Base-by-base conservation (phyloP, 2,797 vertebrate genomes). In the Euphonia xanthogaster region DNA sequence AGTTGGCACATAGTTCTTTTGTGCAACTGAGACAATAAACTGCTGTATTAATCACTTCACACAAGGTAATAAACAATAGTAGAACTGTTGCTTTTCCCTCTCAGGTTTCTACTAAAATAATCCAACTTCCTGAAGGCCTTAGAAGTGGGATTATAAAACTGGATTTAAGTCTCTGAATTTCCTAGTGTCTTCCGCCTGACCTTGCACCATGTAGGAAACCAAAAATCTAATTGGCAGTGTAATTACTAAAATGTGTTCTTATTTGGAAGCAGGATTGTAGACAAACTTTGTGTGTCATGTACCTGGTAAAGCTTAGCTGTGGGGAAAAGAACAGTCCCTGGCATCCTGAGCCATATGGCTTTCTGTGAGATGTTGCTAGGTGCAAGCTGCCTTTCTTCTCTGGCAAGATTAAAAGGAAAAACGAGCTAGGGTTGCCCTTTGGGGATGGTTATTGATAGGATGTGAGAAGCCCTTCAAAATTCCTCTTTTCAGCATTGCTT, bases 21-120 rank as follows among this genome's bases (percentile, higher is more conserved):
- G 76, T 95, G 65, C 70, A 95, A 13, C 78, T 30, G 87, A 91
- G 91, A 71, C 95, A 91, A 51, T 95, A 89, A 97, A 95, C 67
- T 93, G 55, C 76, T 89, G 45, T 58, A 93, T 86, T 93, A 63
- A 93, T 96, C 83, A 66, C 86, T 76, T 86, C 73, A 74, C 37
- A 13, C 22, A 39, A 72, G 63, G 89, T 85, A 76, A 67, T 78
- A 31, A 72, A 76, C 53, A 76, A 76, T n/a, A 88, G 70, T 35
- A 92, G 45, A 82, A 54, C 80, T 65, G 27, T 90, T 93, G 47
- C 72, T 88, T 95, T 81, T 68, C 14, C 48, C 30, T 40, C 44
- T 88, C 48, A 31, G 9, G 33, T 88, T 76, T 55, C 61, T 80
- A 35, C 39, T 65, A 44, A 95, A 77, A 71, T 53, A 44, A 19